phyloP scores from a whole-genome alignment of 2,797 vertebrate genomes.

The Karalla daura region DNA sequence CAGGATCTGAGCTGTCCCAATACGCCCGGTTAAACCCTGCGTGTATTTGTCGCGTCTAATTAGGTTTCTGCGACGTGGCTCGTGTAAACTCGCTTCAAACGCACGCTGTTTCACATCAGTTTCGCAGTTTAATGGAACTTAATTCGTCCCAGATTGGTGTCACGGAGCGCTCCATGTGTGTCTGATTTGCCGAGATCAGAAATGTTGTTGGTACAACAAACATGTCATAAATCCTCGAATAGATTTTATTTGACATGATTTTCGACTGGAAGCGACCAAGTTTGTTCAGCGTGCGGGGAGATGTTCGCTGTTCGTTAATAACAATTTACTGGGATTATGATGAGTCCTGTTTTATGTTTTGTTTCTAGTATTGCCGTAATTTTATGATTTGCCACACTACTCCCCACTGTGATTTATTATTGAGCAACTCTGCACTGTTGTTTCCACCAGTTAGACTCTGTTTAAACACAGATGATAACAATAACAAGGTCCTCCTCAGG shows the following conservation, averaged over 20 bases:
- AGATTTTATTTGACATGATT: background rate
- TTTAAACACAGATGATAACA: background rate
- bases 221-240: conserved; percentile 3
- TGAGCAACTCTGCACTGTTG: background rate
- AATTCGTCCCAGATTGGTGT: conserved; percentile 19
- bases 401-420: background rate
- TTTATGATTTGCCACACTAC: background rate
- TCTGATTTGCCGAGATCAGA: conserved; percentile 11
- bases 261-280: background rate
- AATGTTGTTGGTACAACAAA: conserved; percentile 1
- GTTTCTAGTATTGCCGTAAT: background rate
- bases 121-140: conserved; percentile 8
- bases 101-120: conserved; percentile 4
- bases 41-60: background rate
- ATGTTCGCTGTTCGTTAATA: background rate
- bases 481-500: conserved; percentile 75
- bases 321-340: background rate
- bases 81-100: background rate
- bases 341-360: too few relatives aligned
- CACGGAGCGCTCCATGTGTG: conserved; percentile 6
- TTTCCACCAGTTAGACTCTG: background rate
- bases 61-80: conserved; percentile 1
- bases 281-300: background rate
- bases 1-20: background rate
- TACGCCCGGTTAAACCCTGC: background rate